Base-by-base conservation (phyloP, 2,888 invertebrate genomes). In the Macropis europaea region DNA sequence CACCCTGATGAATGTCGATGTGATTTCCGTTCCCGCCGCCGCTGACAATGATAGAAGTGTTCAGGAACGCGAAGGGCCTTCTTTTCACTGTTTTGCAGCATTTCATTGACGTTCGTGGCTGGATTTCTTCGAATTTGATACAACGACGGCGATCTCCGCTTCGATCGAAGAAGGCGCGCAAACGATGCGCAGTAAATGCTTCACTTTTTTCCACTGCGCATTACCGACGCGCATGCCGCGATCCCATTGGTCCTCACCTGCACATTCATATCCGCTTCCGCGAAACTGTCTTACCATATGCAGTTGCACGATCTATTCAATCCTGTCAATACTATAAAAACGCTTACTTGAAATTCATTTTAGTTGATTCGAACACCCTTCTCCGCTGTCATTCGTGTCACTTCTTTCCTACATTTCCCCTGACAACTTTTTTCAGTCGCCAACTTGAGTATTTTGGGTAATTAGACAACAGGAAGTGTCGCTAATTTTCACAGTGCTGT, bases 191-290 rank as follows among this genome's bases (percentile, higher is more conserved):
- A n/a, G 61, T 13, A 17, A 36, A n/a, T 22, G 30, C 9, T 34
- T 26, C 11, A n/a, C 13, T 34, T 34, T 36, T n/a, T 34, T 13
- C 17, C 11, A 40, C 15, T 2, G 38, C 62, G 54, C 54, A 47
- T 47, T 47, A 63, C 38, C 54, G 47, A 47, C 62, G 45, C 62
- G 62, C 62, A 38, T 36, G n/a, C n/a, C 43, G 28, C 43, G 34
- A 36, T 17, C 17, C 19, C 11, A 52, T 45, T 53, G 53, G 28
- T 45, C 13, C 11, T 7, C 5, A 26, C 28, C 11, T 11, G 11
- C 19, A 40, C 28, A 48, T 48, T 48, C 5, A 48, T 15, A 9
- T n/a, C 32, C 22, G 13, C 13, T 11, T 28, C 3, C 30, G n/a
- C n/a, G 2, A 54, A 38, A 28, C 15, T 15, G 15, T 32, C 11